Evolutionary conservation across 2,888 invertebrate species (phyloP).

Genomic region (Neoscelio sp.): DNA sequence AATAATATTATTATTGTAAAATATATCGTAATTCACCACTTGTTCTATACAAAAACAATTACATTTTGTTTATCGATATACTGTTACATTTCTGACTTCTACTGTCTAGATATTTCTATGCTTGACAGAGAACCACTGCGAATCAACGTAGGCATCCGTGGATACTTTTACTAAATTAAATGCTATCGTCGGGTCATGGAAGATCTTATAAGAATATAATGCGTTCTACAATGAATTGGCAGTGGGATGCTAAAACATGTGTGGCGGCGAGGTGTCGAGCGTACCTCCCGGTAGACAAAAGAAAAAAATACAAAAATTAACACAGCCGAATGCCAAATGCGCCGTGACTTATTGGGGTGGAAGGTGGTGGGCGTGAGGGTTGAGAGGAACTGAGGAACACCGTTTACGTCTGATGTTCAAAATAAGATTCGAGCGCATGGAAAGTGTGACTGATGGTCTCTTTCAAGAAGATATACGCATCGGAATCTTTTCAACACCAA

Average conservation of each 20-base stretch:
- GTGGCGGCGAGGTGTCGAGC: slow-evolving; percentile 54
- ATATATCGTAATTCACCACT: too few species aligned
- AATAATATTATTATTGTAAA: too few species aligned
- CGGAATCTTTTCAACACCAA: slow-evolving; percentile 60
- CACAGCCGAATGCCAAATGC: slow-evolving; percentile 80
- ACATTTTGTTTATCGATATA: too few species aligned
- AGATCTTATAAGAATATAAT: slow-evolving; percentile 63
- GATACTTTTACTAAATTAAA: slow-evolving; percentile 77
- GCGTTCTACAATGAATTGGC: slow-evolving; percentile 62
- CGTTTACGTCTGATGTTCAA: slow-evolving; percentile 57
- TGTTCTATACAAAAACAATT: too few species aligned
- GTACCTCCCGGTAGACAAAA: slow-evolving; percentile 48
- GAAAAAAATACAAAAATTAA: slow-evolving; percentile 77
- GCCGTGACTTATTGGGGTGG: slow-evolving; percentile 80
- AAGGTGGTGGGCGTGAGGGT: slow-evolving; percentile 61
- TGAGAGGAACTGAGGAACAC: slow-evolving; percentile 24
- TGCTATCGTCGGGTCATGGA: slow-evolving; percentile 67
- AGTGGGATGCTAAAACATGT: slow-evolving; percentile 64
- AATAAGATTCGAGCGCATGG: slow-evolving; percentile 74
- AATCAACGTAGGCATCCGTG: slow-evolving; percentile 65
- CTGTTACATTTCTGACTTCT: too few species aligned
- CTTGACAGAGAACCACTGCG: slow-evolving; percentile 71
- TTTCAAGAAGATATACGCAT: slow-evolving; percentile 70
- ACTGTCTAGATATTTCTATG: too few species aligned
- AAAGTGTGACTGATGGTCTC: slow-evolving; percentile 75